phyloP scores from a whole-genome alignment of 2,888 invertebrate genomes.

The Trichopria drosophilae region DNA sequence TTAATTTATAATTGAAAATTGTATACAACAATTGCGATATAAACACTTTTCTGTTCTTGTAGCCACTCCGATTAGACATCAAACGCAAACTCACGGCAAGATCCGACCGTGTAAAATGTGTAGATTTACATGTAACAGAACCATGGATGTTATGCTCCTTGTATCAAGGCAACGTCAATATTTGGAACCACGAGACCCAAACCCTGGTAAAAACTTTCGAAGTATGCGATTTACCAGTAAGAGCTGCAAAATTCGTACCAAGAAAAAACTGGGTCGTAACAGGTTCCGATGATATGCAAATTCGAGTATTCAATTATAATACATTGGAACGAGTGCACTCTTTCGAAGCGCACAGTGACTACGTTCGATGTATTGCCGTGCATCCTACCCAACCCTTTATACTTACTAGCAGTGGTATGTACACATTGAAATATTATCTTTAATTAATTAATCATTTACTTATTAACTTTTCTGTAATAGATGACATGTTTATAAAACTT shows the following conservation, averaged over 20 bases:
- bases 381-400: conserved; percentile 98
- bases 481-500: conserved; percentile 97
- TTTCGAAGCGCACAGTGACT: conserved; percentile 98
- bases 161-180: conserved; percentile 98
- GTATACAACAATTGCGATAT: too few species aligned
- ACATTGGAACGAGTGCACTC: conserved; percentile 93
- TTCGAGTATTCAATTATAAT: conserved; percentile 97
- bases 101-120: conserved; percentile 97
- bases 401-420: conserved; percentile 91
- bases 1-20: too few species aligned
- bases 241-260: conserved; percentile 93
- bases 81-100: conserved; percentile 96
- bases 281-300: conserved; percentile 95
- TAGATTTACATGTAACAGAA: conserved; percentile 95
- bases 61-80: conserved; percentile 97
- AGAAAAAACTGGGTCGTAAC: conserved; percentile 99
- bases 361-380: conserved; percentile 92
- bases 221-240: conserved; percentile 94
- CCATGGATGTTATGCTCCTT: conserved; percentile 95
- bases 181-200: conserved; percentile 98
- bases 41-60: conserved; percentile 29
- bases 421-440: conserved; percentile 19
- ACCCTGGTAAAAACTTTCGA: conserved; percentile 86
- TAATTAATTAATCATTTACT: background rate
- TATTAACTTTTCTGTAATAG: conserved; percentile 60